Evolutionary conservation across 2,888 invertebrate species (phyloP).

Genomic region (Ectemnius lituratus): DNA sequence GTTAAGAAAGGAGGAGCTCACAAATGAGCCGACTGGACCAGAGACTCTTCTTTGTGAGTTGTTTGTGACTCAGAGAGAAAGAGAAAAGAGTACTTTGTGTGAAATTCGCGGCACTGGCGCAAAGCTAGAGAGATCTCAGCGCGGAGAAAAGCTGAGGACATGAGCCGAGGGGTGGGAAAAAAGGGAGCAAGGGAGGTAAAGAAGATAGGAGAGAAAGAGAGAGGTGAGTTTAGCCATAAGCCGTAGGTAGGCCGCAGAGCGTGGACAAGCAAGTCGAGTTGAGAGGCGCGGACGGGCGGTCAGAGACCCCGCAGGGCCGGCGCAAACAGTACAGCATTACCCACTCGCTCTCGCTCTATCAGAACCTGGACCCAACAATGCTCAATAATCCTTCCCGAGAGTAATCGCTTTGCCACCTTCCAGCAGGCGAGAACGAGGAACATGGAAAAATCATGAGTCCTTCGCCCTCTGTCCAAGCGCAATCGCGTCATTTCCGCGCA

Average conservation of each 20-base stretch:
- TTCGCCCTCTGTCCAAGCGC: no score
- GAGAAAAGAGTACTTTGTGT: constrained; percentile 34
- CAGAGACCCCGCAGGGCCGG: constrained; percentile 78
- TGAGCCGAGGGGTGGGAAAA: constrained; percentile 15
- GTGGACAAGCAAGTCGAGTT: constrained; percentile 71
- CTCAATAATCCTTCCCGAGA: constrained; percentile 56
- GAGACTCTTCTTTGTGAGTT: constrained; percentile 33
- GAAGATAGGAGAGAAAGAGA: constrained; percentile 14
- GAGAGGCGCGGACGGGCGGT: constrained; percentile 78
- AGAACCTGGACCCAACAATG: constrained; percentile 64
- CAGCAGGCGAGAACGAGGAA: constrained; percentile 41
- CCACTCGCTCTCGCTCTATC: constrained; percentile 70
- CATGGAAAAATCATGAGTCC: neutral
- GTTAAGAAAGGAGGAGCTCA: neutral
- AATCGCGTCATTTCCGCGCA: no score
- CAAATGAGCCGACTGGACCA: constrained; percentile 11
- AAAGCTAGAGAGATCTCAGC: neutral
- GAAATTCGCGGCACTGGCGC: constrained; percentile 37
- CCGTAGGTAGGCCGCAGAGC: constrained; percentile 66
- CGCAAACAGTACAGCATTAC: constrained; percentile 76
- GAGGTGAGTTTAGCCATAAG: constrained; percentile 62
- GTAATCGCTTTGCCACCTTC: constrained; percentile 41
- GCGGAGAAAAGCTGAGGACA: neutral
- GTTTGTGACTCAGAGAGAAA: no score
- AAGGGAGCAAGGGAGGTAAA: constrained; percentile 10